Conservation (phyloP, 2,888 invertebrate species). For the Oegoconia quadripuncta region DNA sequence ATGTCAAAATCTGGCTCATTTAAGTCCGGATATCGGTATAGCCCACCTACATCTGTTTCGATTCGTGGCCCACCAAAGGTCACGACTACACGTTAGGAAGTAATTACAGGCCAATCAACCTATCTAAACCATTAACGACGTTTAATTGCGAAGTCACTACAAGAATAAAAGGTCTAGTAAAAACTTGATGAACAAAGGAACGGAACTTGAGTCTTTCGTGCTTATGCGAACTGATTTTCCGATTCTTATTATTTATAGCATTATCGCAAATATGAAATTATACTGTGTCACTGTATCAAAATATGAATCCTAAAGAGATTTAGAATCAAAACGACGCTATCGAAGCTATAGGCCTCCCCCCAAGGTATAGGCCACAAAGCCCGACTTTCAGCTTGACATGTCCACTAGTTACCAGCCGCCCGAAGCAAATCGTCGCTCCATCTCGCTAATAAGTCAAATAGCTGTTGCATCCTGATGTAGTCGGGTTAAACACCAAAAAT, state of each 20-base stretch:
- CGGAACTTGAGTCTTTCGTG: slow-evolving; percentile 31
- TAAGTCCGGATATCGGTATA: slow-evolving; percentile 4
- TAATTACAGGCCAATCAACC: slow-evolving; percentile 68
- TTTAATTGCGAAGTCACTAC: slow-evolving; percentile 40
- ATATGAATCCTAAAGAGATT: neutral
- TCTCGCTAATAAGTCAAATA: too few relatives aligned
- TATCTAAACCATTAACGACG: slow-evolving; percentile 52
- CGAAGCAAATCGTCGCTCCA: too few relatives aligned
- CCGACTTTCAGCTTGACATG: too few relatives aligned
- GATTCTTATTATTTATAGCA: slow-evolving; percentile 1
- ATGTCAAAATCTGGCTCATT: neutral
- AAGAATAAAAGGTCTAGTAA: slow-evolving; percentile 31
- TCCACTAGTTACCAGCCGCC: too few relatives aligned
- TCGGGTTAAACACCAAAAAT: too few relatives aligned
- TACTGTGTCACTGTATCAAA: neutral
- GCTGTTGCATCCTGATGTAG: too few relatives aligned
- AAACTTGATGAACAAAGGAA: slow-evolving; percentile 40
- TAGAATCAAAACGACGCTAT: too few relatives aligned
- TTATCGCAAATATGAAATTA: neutral
- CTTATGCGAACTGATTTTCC: slow-evolving; percentile 2
- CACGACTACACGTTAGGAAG: slow-evolving; percentile 58
- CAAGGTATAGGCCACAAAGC: too few relatives aligned
- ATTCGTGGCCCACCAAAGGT: slow-evolving; percentile 38
- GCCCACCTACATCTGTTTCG: slow-evolving; percentile 1
- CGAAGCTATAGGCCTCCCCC: too few relatives aligned